phyloP scores from a whole-genome alignment of 1,140 invertebrate genomes.

The Cydia pomonella region DNA sequence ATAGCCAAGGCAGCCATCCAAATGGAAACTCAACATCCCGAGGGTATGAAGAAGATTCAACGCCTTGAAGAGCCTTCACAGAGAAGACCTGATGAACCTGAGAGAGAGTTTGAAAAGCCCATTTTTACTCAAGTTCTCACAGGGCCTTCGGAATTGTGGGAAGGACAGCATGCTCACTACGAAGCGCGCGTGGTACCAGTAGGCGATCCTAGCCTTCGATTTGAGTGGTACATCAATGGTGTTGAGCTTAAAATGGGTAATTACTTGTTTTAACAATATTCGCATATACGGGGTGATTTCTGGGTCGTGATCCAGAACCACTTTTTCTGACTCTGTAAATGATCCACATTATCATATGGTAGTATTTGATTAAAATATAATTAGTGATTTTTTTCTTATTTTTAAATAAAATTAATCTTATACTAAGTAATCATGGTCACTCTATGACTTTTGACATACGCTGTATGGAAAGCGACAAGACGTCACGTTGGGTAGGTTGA shows the following conservation, averaged over 20 bases:
- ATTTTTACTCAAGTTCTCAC: conserved; percentile 95
- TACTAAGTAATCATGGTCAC: no score
- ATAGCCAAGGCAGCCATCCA: conserved; percentile 93
- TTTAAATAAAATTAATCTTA: no score
- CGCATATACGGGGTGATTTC: no score
- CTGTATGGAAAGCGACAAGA: no score
- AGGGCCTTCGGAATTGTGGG: conserved; percentile 94
- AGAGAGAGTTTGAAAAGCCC: conserved; percentile 93
- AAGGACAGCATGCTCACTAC: conserved; percentile 97
- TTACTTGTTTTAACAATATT: no score
- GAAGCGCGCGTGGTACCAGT: conserved; percentile 98
- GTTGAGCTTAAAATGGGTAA: conserved; percentile 94
- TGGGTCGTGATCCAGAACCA: no score
- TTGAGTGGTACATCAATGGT: conserved; percentile 98
- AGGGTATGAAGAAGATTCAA: conserved; percentile 96
- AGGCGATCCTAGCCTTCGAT: conserved; percentile 93
- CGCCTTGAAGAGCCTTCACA: conserved; percentile 91
- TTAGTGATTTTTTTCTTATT: no score
- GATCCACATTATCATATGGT: no score
- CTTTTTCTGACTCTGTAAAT: no score
- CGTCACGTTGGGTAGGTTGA: no score
- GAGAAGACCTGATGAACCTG: conserved; percentile 85
- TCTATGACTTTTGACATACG: no score
- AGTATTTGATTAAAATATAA: no score
- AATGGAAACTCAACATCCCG: conserved; percentile 96